phyloP scores from a whole-genome alignment of 2,113 vertebrate genomes.

The Platichthys flesus region DNA sequence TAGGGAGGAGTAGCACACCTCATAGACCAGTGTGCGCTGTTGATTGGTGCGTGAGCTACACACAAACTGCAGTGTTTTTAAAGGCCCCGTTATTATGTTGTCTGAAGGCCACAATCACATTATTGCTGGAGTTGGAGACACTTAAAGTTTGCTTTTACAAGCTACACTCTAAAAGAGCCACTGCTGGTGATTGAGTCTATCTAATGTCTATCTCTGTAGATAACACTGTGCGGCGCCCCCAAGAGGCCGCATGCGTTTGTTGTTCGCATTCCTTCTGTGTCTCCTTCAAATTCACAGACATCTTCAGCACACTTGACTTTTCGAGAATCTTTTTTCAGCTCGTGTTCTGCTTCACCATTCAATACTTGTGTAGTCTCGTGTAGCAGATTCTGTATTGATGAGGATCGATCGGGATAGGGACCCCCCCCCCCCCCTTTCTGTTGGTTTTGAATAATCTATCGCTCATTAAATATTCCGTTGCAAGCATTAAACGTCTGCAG shows the following conservation, averaged over 20 bases:
- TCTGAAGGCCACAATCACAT: slow-evolving; percentile 45
- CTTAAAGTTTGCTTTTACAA: slow-evolving; percentile 40
- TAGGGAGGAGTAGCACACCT: background rate
- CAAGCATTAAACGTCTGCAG: slow-evolving; percentile 55
- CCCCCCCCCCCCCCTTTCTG: slow-evolving; percentile 26
- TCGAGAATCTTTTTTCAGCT: slow-evolving; percentile 4
- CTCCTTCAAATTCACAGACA: slow-evolving; percentile 51
- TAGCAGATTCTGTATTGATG: slow-evolving; percentile 70
- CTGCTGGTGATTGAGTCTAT: slow-evolving; percentile 45
- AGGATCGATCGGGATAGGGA: slow-evolving; percentile 51
- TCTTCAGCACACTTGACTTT: slow-evolving; percentile 21
- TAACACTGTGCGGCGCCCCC: slow-evolving; percentile 39
- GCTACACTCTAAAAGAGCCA: slow-evolving; percentile 22
- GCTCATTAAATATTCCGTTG: slow-evolving; percentile 55
- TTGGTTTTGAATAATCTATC: slow-evolving; percentile 60
- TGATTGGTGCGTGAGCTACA: slow-evolving; percentile 28
- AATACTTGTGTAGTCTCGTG: slow-evolving; percentile 24
- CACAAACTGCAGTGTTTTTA: slow-evolving; percentile 40
- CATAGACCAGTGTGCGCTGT: slow-evolving; percentile 1
- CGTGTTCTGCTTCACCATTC: slow-evolving; percentile 13
- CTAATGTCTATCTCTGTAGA: slow-evolving; percentile 50
- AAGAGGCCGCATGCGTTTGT: slow-evolving; percentile 38
- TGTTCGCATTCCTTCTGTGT: slow-evolving; percentile 48
- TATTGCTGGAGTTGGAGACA: slow-evolving; percentile 34
- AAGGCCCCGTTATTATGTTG: slow-evolving; percentile 48